phyloP scores from a whole-genome alignment of 2,888 invertebrate species.

The Cetonia aurata region DNA sequence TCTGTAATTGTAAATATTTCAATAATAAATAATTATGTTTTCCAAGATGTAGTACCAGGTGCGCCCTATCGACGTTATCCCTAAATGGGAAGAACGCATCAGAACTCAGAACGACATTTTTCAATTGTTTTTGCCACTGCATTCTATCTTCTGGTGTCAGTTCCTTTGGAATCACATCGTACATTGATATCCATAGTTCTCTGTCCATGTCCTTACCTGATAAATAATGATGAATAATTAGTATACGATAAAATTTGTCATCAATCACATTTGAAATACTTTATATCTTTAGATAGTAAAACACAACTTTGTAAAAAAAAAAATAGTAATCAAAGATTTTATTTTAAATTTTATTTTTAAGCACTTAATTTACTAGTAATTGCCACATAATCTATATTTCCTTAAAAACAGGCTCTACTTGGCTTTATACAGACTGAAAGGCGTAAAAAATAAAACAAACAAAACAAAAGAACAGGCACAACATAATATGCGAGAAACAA shows the following conservation, averaged over 20 bases:
- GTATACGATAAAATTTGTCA: background rate
- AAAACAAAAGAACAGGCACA: too few species aligned
- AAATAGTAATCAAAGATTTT: too few species aligned
- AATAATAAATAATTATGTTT: conserved; percentile 59
- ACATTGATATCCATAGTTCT: conserved; percentile 80
- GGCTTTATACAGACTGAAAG: too few species aligned
- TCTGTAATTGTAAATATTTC: conserved; percentile 70
- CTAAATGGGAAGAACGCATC: conserved; percentile 99
- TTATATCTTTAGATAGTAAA: too few species aligned
- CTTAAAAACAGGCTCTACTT: too few species aligned
- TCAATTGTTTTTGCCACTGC: conserved; percentile 79
- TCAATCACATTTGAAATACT: too few species aligned
- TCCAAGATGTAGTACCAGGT: conserved; percentile 69
- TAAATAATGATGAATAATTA: background rate
- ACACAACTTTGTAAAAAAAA: too few species aligned
- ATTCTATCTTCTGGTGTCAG: conserved; percentile 77
- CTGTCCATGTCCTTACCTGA: conserved; percentile 85
- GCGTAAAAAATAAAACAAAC: too few species aligned
- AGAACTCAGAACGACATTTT: conserved; percentile 88
- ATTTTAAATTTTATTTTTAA: too few species aligned
- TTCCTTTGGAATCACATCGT: conserved; percentile 79
- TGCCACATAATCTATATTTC: too few species aligned
- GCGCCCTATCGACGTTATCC: conserved; percentile 95
- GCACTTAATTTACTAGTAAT: too few species aligned
- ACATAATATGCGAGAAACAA: too few species aligned